These are phyloP conservation scores for Parotia lawesii DNA, from an alignment of 2,113 vertebrate genomes.

Conservation along the genomic window DNA sequence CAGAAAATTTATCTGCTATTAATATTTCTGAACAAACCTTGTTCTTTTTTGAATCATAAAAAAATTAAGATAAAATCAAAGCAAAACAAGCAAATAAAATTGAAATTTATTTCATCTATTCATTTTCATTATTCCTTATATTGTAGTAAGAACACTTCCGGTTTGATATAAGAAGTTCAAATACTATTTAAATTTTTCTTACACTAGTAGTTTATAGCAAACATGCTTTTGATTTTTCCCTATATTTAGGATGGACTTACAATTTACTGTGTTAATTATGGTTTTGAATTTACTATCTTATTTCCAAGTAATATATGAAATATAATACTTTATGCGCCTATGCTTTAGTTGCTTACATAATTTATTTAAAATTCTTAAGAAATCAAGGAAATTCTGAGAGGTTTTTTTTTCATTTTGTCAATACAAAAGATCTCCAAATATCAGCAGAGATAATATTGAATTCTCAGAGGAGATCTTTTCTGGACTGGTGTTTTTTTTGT, in stretches of 20 bases:
- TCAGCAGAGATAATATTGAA: neutral
- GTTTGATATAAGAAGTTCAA: neutral
- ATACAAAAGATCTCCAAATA: neutral
- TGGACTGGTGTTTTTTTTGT: neutral
- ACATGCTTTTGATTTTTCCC: neutral
- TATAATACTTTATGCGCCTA: fast-evolving
- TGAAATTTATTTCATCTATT: neutral
- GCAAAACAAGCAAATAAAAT: neutral
- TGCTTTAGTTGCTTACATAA: neutral
- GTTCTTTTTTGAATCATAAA: neutral
- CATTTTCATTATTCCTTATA: neutral
- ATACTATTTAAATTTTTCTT: neutral
- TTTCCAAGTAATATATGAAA: neutral
- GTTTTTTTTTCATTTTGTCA: neutral
- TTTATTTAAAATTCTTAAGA: neutral
- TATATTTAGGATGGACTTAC: neutral
- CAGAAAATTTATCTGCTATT: neutral
- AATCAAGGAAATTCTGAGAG: neutral
- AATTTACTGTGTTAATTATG: neutral
- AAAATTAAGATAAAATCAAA: neutral
- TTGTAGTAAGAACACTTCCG: neutral
- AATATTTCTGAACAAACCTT: neutral
- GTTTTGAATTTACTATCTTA: neutral
- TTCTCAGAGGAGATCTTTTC: neutral
- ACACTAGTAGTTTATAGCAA: neutral